Evolutionary conservation across 2,888 invertebrate genomes (phyloP), one percentile per base, ranked within the genome.

Genomic region (Enoplolaimus lenunculus): DNA sequence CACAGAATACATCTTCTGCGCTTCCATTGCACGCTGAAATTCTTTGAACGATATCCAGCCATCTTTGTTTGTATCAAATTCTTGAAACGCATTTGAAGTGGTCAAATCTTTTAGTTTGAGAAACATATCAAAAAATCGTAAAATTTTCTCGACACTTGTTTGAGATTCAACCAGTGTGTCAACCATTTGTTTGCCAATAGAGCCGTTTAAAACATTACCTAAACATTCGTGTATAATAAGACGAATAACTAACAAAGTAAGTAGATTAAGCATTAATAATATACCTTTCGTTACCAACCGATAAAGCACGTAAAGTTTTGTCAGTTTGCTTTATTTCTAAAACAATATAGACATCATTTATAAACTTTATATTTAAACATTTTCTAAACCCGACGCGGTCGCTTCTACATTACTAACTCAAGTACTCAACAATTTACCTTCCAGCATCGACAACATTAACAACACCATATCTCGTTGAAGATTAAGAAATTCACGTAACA

Each of bases 401-500:
- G n/a, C n/a, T n/a, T n/a, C n/a, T n/a, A n/a, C n/a, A n/a, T n/a
- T n/a, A n/a, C n/a, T n/a, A n/a, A n/a, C n/a, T n/a, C n/a, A n/a
- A n/a, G n/a, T n/a, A n/a, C n/a, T n/a, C n/a, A n/a, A 0, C 30
- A 7, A 73, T 75, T 70, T 78, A 87, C 95, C 97, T 87, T 99
- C 98, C 78, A 99, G 88, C 98, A 99, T 98, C 74, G 97, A 97
- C 70, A 99, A 85, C 92, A 99, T 93, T 93, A 99, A 95, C 70
- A 98, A 97, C 80, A 99, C 97, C 98, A 99, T 98, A 83, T 99
- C 99, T 81, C 98, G 98, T 84, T 99, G 98, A 70, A 99, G 84
- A 80, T 95, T 97, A 74, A 99, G 87, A 71, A 99, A 86, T 80
- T 98, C 97, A 82, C 95, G 91, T 70, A 99, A 85, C 75, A 99